Percentiles rank a stretch among this genome's conserved stretches.
These are phyloP conservation scores for Eupeodes latifasciatus DNA, from an alignment of 2,888 invertebrate species.

Conservation along the genomic window DNA sequence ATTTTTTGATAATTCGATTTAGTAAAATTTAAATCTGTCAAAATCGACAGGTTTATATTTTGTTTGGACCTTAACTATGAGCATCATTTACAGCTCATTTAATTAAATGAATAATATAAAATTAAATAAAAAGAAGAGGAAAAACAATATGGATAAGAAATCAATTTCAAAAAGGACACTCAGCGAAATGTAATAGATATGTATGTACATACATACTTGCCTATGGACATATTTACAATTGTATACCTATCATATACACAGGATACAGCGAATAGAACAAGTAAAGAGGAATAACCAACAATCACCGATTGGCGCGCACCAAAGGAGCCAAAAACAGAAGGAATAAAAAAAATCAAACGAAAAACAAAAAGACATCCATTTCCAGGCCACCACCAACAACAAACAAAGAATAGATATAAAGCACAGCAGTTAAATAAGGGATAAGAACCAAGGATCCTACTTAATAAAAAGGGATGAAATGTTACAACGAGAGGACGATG, in stretches of 20 bases:
- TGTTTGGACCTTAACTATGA: slow-evolving; percentile 13
- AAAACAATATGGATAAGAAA: slow-evolving; percentile 49
- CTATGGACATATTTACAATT: background rate
- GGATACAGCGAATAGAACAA: slow-evolving; percentile 52
- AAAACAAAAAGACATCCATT: slow-evolving; percentile 14
- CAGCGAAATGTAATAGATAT: slow-evolving; percentile 9
- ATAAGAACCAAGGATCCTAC: slow-evolving; percentile 74
- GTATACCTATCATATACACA: slow-evolving; percentile 39
- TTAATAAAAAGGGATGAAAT: slow-evolving; percentile 73
- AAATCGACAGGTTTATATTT: slow-evolving; percentile 9
- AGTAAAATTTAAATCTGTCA: slow-evolving; percentile 44
- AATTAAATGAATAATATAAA: slow-evolving; percentile 26
- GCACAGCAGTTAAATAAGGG: slow-evolving; percentile 62
- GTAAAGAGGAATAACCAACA: slow-evolving; percentile 65
- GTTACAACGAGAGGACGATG: slow-evolving; percentile 51
- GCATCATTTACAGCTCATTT: slow-evolving; percentile 35
- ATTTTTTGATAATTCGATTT: slow-evolving; percentile 36
- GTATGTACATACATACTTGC: too few relatives aligned
- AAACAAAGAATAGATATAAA: slow-evolving; percentile 64
- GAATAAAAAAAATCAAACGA: background rate
- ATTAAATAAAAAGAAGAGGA: background rate
- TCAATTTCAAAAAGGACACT: slow-evolving; percentile 60
- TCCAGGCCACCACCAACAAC: slow-evolving; percentile 50
- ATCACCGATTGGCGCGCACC: slow-evolving; percentile 75
- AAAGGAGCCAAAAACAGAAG: slow-evolving; percentile 30